phyloP scores from a whole-genome alignment of 2,113 vertebrate genomes.

The Bombycilla garrulus region DNA sequence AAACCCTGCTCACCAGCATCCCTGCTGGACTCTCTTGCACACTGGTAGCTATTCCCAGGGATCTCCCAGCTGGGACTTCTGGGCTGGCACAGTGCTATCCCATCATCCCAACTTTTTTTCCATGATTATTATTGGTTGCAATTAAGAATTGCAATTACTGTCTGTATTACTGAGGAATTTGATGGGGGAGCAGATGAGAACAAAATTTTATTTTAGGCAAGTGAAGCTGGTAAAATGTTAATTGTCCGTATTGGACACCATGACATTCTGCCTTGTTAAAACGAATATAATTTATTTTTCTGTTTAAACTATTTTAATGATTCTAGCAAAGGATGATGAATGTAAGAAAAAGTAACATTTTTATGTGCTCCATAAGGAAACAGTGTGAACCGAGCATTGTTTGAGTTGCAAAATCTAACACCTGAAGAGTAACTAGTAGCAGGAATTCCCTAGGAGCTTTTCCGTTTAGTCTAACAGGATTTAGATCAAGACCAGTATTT shows the following conservation, averaged over 20 bases:
- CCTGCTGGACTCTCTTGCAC: neutral
- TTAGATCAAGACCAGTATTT: neutral
- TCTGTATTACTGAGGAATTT: neutral
- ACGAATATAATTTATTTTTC: neutral
- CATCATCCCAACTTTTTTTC: neutral
- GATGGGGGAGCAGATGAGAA: neutral
- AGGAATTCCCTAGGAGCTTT: neutral
- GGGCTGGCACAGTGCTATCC: neutral
- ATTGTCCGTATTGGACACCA: neutral
- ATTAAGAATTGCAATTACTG: neutral
- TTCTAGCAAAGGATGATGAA: neutral
- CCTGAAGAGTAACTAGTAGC: neutral
- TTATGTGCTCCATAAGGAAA: neutral
- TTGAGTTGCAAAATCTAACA: neutral
- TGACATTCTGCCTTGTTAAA: neutral
- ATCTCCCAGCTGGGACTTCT: neutral
- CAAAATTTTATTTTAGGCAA: neutral
- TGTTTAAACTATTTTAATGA: neutral
- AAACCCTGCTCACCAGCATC: neutral
- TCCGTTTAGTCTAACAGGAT: neutral
- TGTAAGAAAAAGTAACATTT: neutral
- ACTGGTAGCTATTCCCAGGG: neutral
- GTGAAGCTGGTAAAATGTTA: neutral
- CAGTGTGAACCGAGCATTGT: neutral
- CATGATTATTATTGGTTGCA: neutral